Evolutionary conservation across 2,888 invertebrate species (phyloP).

Genomic region (Eugnorisma glareosa): DNA sequence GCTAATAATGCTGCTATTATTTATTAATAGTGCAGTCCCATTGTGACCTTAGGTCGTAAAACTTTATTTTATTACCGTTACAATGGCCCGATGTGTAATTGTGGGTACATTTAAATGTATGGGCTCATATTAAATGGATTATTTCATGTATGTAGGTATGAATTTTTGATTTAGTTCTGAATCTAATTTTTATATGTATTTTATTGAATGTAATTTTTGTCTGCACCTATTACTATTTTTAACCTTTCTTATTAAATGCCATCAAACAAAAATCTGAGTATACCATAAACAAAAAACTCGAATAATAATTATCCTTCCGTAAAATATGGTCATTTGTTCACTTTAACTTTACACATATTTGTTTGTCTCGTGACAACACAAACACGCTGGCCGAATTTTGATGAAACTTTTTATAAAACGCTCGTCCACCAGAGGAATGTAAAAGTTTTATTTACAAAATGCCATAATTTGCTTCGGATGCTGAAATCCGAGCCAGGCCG

Average conservation of each 20-base stretch:
- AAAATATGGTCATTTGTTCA: background rate
- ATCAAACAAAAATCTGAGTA: no score
- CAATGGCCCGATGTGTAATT: slow-evolving; percentile 58
- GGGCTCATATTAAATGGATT: slow-evolving; percentile 49
- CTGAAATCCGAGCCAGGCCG: background rate
- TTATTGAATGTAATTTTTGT: background rate
- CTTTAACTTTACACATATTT: slow-evolving; percentile 27
- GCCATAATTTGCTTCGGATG: slow-evolving; percentile 21
- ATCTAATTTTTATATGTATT: background rate
- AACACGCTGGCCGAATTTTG: slow-evolving; percentile 41
- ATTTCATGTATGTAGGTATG: slow-evolving; percentile 22
- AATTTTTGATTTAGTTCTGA: slow-evolving; percentile 23
- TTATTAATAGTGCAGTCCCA: slow-evolving; percentile 67
- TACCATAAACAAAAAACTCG: background rate
- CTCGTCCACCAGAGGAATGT: slow-evolving; percentile 7
- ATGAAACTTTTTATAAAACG: slow-evolving; percentile 50
- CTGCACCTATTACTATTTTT: no score
- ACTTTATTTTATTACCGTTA: slow-evolving; percentile 69
- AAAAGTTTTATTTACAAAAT: slow-evolving; percentile 53
- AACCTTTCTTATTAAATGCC: no score
- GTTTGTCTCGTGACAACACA: slow-evolving; percentile 39
- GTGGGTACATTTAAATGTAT: slow-evolving; percentile 55
- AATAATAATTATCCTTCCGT: background rate
- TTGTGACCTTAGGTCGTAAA: slow-evolving; percentile 69
- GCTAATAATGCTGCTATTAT: slow-evolving; percentile 65